Percentiles rank a stretch among this genome's conserved stretches.
Evolutionary conservation across 2,113 vertebrate species (phyloP).

Genomic region (Ceratotherium simum): DNA sequence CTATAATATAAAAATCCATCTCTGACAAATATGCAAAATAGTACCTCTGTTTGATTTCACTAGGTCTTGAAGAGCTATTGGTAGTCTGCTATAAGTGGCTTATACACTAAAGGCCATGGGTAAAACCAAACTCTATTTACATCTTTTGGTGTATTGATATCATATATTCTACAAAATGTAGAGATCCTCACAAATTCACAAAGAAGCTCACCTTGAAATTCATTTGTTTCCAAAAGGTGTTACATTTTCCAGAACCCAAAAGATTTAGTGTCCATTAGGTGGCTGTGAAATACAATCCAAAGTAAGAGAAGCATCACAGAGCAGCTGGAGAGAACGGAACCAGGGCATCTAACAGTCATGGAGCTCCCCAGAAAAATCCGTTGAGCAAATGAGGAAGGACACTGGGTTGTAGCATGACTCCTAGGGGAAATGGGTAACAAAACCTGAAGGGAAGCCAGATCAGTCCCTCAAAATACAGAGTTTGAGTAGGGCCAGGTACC

Average conservation of each 20-base stretch:
- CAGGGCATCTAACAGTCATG: neutral
- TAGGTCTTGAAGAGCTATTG: neutral
- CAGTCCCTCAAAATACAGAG: neutral
- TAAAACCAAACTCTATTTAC: neutral
- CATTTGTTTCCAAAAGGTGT: neutral
- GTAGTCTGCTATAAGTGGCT: neutral
- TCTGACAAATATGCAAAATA: neutral
- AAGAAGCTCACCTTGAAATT: conserved; percentile 38
- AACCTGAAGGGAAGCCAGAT: neutral
- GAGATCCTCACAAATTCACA: neutral
- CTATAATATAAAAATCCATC: neutral
- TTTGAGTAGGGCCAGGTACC: neutral
- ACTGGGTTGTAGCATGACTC: neutral
- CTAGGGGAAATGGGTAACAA: neutral
- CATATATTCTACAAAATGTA: neutral
- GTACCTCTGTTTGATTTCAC: neutral
- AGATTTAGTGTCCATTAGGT: neutral
- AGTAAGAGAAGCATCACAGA: neutral
- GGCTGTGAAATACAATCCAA: neutral
- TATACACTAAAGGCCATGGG: neutral
- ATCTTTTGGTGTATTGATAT: neutral
- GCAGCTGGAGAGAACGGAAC: neutral
- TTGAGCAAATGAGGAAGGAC: neutral
- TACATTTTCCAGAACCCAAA: neutral
- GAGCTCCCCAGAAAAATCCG: neutral